Conservation (phyloP, 2,113 vertebrate species). For the Okapia johnstoni region DNA sequence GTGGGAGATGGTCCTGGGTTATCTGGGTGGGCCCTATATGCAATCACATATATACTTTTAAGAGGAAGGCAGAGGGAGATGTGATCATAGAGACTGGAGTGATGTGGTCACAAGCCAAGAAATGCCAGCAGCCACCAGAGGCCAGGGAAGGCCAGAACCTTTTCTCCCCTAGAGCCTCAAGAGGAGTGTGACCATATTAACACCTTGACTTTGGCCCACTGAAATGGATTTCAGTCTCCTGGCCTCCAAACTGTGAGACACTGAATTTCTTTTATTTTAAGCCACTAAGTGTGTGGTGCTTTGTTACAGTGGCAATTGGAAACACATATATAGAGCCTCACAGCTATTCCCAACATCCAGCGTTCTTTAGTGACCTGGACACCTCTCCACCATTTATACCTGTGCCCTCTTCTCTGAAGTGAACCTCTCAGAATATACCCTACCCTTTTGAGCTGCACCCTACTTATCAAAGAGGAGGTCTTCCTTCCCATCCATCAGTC, state of each 20-base stretch:
- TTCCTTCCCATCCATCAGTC: neutral
- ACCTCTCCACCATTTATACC: fast-evolving
- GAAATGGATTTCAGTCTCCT: neutral
- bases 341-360: neutral
- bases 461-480: neutral
- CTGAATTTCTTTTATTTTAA: neutral
- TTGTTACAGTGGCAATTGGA: neutral
- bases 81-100: neutral
- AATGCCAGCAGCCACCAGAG: neutral
- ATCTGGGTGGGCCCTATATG: neutral
- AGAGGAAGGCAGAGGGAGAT: neutral
- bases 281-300: neutral
- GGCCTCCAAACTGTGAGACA: neutral
- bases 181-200: neutral
- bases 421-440: neutral
- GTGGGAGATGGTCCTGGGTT: neutral
- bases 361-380: fast-evolving
- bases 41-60: too few species aligned
- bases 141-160: neutral
- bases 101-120: too few species aligned
- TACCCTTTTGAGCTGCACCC: neutral
- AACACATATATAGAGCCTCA: neutral
- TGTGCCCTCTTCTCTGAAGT: neutral
- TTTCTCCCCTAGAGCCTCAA: neutral
- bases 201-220: neutral